These are phyloP conservation scores for Iselma pallidipennis DNA, from an alignment of 2,888 invertebrate genomes.

Conservation along the genomic window DNA sequence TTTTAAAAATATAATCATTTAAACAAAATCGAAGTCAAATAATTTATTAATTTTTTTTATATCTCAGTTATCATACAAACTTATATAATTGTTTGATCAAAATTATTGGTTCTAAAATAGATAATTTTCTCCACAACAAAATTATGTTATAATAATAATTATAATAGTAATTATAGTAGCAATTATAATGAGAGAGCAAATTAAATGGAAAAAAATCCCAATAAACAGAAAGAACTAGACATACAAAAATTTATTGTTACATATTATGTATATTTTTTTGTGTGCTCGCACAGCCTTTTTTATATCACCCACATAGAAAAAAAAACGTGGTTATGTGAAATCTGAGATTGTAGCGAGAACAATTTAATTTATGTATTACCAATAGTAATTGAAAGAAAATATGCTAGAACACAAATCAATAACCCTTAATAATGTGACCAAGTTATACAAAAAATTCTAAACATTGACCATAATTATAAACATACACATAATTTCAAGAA, in stretches of 20 bases:
- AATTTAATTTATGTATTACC: constrained; percentile 33
- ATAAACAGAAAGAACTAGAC: background rate
- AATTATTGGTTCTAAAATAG: constrained; percentile 9
- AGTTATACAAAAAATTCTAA: constrained; percentile 3
- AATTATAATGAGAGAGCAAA: background rate
- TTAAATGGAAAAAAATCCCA: background rate
- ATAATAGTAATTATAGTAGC: too few species aligned
- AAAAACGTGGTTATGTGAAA: constrained; percentile 9
- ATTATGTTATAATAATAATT: too few species aligned
- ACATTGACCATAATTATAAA: constrained; percentile 6
- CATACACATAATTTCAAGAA: constrained; percentile 15
- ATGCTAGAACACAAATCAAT: constrained; percentile 9
- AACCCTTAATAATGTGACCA: background rate
- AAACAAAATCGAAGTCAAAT: constrained; percentile 27
- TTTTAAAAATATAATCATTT: background rate
- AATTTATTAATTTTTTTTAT: constrained; percentile 31
- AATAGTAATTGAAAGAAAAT: constrained; percentile 6
- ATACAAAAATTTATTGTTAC: background rate
- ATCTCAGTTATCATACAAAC: constrained; percentile 24
- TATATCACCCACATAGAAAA: constrained; percentile 43
- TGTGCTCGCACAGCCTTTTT: constrained; percentile 46
- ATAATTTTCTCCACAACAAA: background rate
- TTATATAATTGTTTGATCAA: constrained; percentile 36
- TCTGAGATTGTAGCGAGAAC: constrained; percentile 45
- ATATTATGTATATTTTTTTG: constrained; percentile 35